Conservation (phyloP, 2,113 vertebrate genomes). For the Heterotis niloticus region DNA sequence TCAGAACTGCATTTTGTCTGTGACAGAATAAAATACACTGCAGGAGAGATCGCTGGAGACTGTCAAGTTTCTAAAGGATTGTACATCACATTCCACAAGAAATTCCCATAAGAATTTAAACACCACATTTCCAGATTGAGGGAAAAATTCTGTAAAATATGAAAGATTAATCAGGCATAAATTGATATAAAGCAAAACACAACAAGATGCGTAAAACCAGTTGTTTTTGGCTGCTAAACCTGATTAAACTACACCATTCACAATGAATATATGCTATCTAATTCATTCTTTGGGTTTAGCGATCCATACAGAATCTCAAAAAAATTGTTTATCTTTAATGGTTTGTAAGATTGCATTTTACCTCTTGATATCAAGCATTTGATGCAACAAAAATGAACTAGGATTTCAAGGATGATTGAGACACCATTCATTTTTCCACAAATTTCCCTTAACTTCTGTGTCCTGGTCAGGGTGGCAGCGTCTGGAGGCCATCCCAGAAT, state of each 20-base stretch:
- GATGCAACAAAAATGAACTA: background rate
- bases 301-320: background rate
- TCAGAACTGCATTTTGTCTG: conserved; percentile 41
- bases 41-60: background rate
- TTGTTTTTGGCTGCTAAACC: too few relatives aligned
- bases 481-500: background rate
- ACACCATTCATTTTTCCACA: too few relatives aligned
- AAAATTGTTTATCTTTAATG: background rate
- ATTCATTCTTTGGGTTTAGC: background rate
- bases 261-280: background rate
- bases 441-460: too few relatives aligned
- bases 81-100: background rate
- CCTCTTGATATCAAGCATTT: background rate
- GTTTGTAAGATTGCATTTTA: background rate
- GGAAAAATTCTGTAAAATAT: background rate
- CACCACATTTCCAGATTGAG: background rate
- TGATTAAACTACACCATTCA: background rate
- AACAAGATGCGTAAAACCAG: background rate
- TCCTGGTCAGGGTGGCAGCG: background rate
- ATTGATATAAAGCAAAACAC: background rate
- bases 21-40: conserved; percentile 35
- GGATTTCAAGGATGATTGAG: too few relatives aligned
- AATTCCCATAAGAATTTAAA: background rate
- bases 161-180: background rate
- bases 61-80: background rate